Evolutionary conservation across 2,113 vertebrate genomes (phyloP).

Genomic region (Dicentrarchus labrax): DNA sequence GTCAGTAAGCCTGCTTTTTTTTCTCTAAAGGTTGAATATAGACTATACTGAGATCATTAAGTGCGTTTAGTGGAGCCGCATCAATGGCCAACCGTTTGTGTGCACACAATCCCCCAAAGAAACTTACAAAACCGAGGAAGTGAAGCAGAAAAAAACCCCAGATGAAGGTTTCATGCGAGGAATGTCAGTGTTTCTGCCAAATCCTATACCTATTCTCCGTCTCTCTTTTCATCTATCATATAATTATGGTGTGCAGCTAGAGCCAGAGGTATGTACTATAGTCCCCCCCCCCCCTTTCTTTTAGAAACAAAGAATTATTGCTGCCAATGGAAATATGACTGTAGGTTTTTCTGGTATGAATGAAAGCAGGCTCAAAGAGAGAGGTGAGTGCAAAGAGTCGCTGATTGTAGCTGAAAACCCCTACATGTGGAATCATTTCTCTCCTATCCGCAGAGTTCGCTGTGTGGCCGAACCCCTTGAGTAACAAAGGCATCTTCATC

Average conservation of each 20-base stretch:
- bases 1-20: constrained; percentile 4
- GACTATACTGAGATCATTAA: constrained; percentile 6
- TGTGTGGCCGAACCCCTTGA: constrained; percentile 41
- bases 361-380: constrained; percentile 7
- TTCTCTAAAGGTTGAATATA: constrained; percentile 19
- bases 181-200: constrained; percentile 73
- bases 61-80: constrained; percentile 10
- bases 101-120: constrained; percentile 15
- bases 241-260: constrained; percentile 65
- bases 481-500: constrained; percentile 60
- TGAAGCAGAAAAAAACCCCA: constrained; percentile 46
- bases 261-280: constrained; percentile 58
- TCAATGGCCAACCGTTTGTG: constrained; percentile 40
- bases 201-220: constrained; percentile 50
- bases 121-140: constrained; percentile 48
- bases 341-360: constrained; percentile 1
- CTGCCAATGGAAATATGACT: constrained; percentile 25
- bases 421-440: constrained; percentile 61
- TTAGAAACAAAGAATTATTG: constrained; percentile 27
- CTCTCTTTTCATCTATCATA: constrained; percentile 54
- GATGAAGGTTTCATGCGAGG: constrained; percentile 65
- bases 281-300: neutral
- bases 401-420: constrained; percentile 14
- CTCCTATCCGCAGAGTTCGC: constrained; percentile 20
- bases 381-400: constrained; percentile 29